Evolutionary conservation across 2,797 vertebrate genomes (phyloP).

Genomic region (Galaxias olidus): DNA sequence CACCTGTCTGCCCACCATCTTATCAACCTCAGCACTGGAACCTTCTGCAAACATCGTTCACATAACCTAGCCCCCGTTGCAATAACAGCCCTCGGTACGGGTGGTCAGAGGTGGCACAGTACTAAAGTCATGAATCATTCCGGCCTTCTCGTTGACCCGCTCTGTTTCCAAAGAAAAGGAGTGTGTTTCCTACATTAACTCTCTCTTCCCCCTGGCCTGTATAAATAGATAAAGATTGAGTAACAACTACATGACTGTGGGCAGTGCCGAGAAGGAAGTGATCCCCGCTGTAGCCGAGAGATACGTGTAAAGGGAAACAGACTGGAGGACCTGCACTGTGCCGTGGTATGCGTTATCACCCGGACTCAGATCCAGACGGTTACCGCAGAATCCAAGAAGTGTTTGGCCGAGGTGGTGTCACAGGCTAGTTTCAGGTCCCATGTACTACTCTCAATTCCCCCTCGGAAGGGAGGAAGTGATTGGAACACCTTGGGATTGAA

Average conservation of each 20-base stretch:
- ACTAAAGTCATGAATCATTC: slow-evolving; percentile 40
- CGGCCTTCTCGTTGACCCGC: slow-evolving; percentile 11
- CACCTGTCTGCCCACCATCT: slow-evolving; percentile 15
- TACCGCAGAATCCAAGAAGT: slow-evolving; percentile 67
- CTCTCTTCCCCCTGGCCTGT: slow-evolving; percentile 71
- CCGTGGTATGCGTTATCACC: background rate
- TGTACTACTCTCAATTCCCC: slow-evolving; percentile 75
- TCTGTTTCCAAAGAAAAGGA: slow-evolving; percentile 51
- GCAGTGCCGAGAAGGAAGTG: slow-evolving; percentile 59
- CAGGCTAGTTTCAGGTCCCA: slow-evolving; percentile 72
- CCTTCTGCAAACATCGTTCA: slow-evolving; percentile 33
- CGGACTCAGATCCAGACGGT: slow-evolving; percentile 7
- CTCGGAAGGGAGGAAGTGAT: slow-evolving; percentile 70
- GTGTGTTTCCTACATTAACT: slow-evolving; percentile 68
- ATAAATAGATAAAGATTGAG: slow-evolving; percentile 79
- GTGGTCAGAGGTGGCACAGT: slow-evolving; percentile 42
- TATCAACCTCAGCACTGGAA: slow-evolving; percentile 4
- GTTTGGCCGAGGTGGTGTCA: slow-evolving; percentile 57
- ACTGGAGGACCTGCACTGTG: background rate
- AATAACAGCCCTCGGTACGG: slow-evolving; percentile 27
- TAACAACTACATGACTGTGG: slow-evolving; percentile 70
- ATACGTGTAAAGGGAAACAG: slow-evolving; percentile 47
- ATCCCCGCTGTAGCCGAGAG: slow-evolving; percentile 48
- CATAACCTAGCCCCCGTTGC: slow-evolving; percentile 46
- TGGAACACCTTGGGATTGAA: slow-evolving; percentile 56